Evolutionary conservation across 2,888 invertebrate species (phyloP).

Genomic region (Deilephila porcellus): DNA sequence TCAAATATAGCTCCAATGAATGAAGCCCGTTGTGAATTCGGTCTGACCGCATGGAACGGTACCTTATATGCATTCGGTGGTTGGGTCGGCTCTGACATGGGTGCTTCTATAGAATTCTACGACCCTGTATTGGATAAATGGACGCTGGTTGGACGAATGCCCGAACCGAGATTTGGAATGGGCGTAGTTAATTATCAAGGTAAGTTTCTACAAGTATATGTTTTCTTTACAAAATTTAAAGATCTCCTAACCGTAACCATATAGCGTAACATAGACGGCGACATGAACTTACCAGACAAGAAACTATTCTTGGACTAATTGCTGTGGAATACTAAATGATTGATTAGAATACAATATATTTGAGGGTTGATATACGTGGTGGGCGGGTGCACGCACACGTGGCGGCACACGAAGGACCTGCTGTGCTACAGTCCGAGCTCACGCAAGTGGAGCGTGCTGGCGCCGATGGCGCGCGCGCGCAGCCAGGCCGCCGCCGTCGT

Average conservation of each 20-base stretch:
- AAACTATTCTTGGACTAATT: too few species aligned
- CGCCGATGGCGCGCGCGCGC: conserved; percentile 91
- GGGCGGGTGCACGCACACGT: conserved; percentile 93
- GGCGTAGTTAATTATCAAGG: conserved; percentile 88
- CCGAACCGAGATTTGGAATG: conserved; percentile 95
- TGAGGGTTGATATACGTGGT: conserved; percentile 94
- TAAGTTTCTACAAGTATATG: conserved; percentile 30
- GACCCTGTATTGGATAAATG: conserved; percentile 92
- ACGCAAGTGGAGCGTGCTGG: conserved; percentile 90
- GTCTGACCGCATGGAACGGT: conserved; percentile 92
- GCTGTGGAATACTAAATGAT: too few species aligned
- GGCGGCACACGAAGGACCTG: conserved; percentile 91
- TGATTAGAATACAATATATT: background rate
- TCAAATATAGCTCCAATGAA: conserved; percentile 89
- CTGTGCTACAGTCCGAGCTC: conserved; percentile 92
- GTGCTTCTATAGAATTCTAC: conserved; percentile 94
- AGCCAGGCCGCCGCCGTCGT: conserved; percentile 96
- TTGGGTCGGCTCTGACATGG: conserved; percentile 96
- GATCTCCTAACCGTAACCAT: too few species aligned
- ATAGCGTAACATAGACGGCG: too few species aligned
- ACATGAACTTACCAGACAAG: background rate
- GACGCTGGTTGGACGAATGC: conserved; percentile 91
- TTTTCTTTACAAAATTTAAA: conserved; percentile 34
- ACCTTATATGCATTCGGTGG: conserved; percentile 95
- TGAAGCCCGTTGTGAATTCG: conserved; percentile 95